Percentiles rank a stretch among this genome's conserved stretches.
Evolutionary conservation across 2,113 vertebrate species (phyloP).

Genomic region (Ariopsis seemanni): DNA sequence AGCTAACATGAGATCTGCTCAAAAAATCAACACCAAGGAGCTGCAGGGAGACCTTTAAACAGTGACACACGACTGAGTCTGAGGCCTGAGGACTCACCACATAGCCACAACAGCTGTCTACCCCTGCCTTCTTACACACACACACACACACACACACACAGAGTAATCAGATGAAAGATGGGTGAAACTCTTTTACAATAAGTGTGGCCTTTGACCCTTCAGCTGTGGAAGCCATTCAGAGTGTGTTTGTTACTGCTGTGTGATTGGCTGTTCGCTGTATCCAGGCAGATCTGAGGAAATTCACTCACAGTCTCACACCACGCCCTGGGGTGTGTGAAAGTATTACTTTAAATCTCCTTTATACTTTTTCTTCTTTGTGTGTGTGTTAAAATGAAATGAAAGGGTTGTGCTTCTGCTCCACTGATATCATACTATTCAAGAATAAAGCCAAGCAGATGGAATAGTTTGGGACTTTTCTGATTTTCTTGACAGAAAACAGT

Average conservation of each 20-base stretch:
- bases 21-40: background rate
- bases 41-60: background rate
- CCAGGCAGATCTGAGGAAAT: background rate
- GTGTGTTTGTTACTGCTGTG: background rate
- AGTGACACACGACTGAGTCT: background rate
- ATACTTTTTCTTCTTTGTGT: background rate
- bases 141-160: background rate
- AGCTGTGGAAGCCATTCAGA: slow-evolving; percentile 4
- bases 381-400: background rate
- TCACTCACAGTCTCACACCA: background rate
- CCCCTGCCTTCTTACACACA: background rate
- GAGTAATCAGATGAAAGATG: background rate
- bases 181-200: background rate
- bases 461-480: background rate
- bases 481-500: background rate
- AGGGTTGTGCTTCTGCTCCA: background rate
- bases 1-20: background rate
- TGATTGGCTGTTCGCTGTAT: slow-evolving; percentile 9
- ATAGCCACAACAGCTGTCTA: background rate
- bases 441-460: background rate
- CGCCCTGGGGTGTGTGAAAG: too few relatives aligned
- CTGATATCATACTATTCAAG: background rate
- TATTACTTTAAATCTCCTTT: too few relatives aligned
- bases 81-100: background rate
- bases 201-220: slow-evolving; percentile 1